Base-by-base conservation (phyloP, 2,113 vertebrate species). In the Cheirogaleus medius region DNA sequence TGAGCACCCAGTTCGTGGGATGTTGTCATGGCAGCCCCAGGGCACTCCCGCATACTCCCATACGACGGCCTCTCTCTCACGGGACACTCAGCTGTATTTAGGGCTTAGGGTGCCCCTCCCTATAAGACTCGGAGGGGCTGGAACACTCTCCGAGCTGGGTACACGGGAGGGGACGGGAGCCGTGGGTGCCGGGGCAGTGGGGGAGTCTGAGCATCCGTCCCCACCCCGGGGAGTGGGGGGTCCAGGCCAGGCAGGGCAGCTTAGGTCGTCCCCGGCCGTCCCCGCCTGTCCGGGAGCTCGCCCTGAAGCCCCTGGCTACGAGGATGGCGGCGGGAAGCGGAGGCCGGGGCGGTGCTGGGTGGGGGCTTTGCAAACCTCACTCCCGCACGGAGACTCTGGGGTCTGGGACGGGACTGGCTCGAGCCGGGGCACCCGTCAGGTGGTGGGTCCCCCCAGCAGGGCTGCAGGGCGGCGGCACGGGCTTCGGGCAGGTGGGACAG, bases 301-400 rank as follows among this genome's bases (percentile, higher is more conserved):
- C 1, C 4, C 29, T 0, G 3, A 8, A 8, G 14, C 71, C 7
- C 44, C 71, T 8, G 27, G 71, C 7, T 27, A 47, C 1, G 2
- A 73, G 25, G 42, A 44, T 8, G 13, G 71, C 0, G 1, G 42
- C 0, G 3, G 1, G 1, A 8, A 8, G 73, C 15, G 18, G 44
- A 17, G 73, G 73, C 8, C 29, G 7, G 25, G 14, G 25, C 44
- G 10, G 27, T 5, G 27, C 73, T 1, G 10, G 69, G 73, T 29
- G 44, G 15, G 44, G 15, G 44, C 44, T 44, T 25, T 52, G 13
- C n/a, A 15, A 7, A 23, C n/a, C 47, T 15, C n/a, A 8, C 5
- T 15, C 12, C 37, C 2, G 12, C 52, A n/a, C 13, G 13, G 11
- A 23, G 77, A 56, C 6, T 1, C n/a, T 2, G 77, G 23, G n/a